Evolutionary conservation across 2,888 invertebrate species (phyloP), one percentile per base, ranked within the genome.

Genomic region (Xanthorhoe designata): DNA sequence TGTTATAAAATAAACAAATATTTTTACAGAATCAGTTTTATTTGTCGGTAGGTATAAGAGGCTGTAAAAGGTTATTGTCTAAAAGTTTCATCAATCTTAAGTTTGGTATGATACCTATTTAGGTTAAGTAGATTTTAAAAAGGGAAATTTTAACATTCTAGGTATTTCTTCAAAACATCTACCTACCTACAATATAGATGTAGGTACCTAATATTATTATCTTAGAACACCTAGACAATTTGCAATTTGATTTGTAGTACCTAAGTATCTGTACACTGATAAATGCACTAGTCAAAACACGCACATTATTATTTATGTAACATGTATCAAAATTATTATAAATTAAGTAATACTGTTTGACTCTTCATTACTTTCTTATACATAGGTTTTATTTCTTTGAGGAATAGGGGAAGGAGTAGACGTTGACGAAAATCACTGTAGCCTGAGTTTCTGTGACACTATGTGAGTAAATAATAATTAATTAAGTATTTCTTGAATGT

Each of bases 41-140:
- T 88, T 89, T 88, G 86, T 91, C 87, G 89, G 89, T 92, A 89
- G 89, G 89, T 92, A 89, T 84, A 91, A 87, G 89, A 90, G 88
- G 86, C 85, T 91, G 91, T 90, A 91, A 89, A 90, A 89, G 88
- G 87, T 91, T 92, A 92, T 92, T 92, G 91, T 92, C 91, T 88
- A 90, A 88, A 88, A 85, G 84, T 90, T 90, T 86, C 87, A 83
- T 87, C 84, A 86, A 88, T 88, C 82, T 85, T 85, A 75, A 67
- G 81, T 86, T 87, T 86, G 78, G 80, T 84, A 83, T 77, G 18
- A 15, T 77, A 80, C 82, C 70, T 76, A 73, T 69, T 73, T 63
- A 7, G 55, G 70, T 83, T 83, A 81, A 82, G 78, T 78, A 80
- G 75, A 79, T 77, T 78, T 71, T 79, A 13, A 51, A 32, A 75